Conservation (phyloP, 2,113 vertebrate species). For the Pholis gunnellus region DNA sequence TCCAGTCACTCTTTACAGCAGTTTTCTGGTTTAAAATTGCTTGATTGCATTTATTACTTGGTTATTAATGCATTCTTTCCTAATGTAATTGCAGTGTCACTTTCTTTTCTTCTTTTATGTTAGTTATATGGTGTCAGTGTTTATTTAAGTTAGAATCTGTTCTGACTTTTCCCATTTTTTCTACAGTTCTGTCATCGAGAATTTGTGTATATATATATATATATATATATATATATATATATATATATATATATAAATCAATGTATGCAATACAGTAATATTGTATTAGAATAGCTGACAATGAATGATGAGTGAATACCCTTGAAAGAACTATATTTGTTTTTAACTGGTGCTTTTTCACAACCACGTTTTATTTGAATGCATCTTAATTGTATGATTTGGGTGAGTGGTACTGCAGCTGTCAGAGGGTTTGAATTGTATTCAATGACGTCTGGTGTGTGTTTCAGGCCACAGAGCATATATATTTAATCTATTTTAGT, state of each 20-base stretch:
- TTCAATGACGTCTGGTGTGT: not conserved
- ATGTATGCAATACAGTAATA: not conserved
- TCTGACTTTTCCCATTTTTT: conserved; percentile 27
- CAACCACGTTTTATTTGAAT: not conserved
- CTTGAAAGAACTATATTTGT: not conserved
- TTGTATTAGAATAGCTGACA: conserved; percentile 28
- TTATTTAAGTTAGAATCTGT: conserved; percentile 36
- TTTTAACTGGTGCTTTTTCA: conserved; percentile 37
- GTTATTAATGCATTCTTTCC: conserved; percentile 31
- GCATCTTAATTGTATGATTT: conserved; percentile 9
- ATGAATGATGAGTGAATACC: not conserved
- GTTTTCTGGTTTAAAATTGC: conserved; percentile 7
- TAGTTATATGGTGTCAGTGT: conserved; percentile 32
- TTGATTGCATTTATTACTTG: conserved; percentile 18
- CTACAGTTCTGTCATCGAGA: conserved; percentile 11
- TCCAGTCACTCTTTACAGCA: conserved; percentile 5
- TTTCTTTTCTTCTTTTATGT: conserved; percentile 10
- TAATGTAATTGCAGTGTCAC: conserved; percentile 22
- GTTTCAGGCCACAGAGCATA: not conserved
- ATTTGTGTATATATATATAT: conserved; percentile 36
- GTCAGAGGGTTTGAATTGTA: not conserved
- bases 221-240: conserved; percentile 46
- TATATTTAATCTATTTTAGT: conserved; percentile 3
- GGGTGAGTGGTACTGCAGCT: not conserved
- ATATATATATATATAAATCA: conserved; percentile 43